A percentile compares a stretch with the other conserved stretches of the same genome.
Conservation (phyloP, 2,113 vertebrate species). For the Sapayoa aenigma region DNA sequence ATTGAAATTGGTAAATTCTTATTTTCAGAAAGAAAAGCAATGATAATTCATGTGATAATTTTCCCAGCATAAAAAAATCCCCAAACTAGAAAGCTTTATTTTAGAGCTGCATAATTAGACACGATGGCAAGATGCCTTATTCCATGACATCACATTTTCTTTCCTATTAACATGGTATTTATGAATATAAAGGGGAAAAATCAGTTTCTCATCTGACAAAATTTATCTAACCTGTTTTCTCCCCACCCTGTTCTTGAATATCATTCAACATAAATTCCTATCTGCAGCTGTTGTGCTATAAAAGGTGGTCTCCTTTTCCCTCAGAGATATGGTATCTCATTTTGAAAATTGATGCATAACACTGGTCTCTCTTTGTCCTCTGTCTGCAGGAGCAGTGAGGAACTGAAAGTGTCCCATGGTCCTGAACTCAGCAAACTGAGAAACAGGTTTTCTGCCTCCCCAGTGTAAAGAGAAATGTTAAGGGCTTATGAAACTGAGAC, state of each 20-base stretch:
- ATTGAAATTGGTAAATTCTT: neutral
- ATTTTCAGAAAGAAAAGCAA: neutral
- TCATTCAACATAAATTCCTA: neutral
- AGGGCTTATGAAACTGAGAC: neutral
- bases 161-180: neutral
- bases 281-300: neutral
- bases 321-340: neutral
- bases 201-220: neutral
- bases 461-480: neutral
- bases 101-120: neutral
- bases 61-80: neutral
- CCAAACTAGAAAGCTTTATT: neutral
- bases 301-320: neutral
- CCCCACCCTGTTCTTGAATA: neutral
- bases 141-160: neutral
- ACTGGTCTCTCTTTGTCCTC: neutral
- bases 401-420: neutral
- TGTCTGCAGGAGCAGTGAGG: neutral
- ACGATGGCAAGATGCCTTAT: neutral
- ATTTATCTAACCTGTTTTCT: neutral
- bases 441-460: neutral
- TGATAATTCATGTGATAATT: neutral
- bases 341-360: neutral
- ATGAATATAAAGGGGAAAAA: neutral
- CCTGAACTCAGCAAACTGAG: neutral